phyloP scores from a whole-genome alignment of 2,113 vertebrate genomes.

The Phrynocephalus versicolor region DNA sequence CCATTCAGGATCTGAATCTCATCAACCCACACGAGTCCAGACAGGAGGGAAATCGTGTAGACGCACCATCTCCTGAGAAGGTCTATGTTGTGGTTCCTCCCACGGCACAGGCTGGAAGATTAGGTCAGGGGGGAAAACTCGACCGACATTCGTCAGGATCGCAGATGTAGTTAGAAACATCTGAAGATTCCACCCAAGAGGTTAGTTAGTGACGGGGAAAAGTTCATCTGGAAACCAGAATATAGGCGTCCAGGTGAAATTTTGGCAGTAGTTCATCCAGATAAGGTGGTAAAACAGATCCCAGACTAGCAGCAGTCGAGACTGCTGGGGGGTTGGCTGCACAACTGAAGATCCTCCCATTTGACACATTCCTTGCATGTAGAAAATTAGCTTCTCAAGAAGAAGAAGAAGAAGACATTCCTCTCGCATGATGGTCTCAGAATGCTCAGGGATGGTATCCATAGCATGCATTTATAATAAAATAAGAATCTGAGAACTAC shows the following conservation, averaged over 20 bases:
- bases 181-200: no score
- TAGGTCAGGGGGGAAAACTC: neutral
- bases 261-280: neutral
- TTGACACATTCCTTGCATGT: neutral
- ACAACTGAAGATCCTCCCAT: neutral
- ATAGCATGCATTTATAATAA: no score
- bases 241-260: neutral
- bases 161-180: no score
- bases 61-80: neutral
- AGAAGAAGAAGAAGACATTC: neutral
- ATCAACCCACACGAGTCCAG: neutral
- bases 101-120: neutral
- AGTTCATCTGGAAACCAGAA: neutral
- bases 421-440: no score
- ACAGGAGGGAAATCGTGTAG: neutral
- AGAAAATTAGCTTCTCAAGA: neutral
- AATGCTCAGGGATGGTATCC: neutral
- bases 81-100: neutral
- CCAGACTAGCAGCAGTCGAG: neutral
- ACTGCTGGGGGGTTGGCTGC: neutral
- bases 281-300: neutral
- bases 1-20: neutral
- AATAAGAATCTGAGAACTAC: no score
- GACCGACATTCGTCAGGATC: no score
- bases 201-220: no score